Percentiles rank a stretch among this genome's conserved stretches.
phyloP scores from a whole-genome alignment of 2,797 vertebrate genomes.

The Poecilia wingei region DNA sequence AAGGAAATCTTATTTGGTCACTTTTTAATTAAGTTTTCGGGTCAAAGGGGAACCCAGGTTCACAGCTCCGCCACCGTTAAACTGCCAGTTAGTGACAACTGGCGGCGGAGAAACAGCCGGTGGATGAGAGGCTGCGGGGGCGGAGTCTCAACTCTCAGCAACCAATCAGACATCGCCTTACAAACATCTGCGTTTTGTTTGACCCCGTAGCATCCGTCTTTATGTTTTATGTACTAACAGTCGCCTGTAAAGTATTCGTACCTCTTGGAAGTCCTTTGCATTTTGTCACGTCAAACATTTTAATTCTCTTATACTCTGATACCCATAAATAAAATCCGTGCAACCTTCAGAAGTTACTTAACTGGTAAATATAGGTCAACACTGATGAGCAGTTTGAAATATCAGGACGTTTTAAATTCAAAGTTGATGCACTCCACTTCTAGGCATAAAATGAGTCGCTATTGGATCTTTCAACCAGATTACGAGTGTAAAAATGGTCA shows the following conservation, averaged over 20 bases:
- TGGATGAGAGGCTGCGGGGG: constrained; percentile 26
- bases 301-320: neutral
- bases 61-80: neutral
- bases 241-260: no score
- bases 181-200: neutral
- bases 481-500: neutral
- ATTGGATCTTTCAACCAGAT: neutral
- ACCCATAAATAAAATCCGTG: neutral
- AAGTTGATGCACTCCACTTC: neutral
- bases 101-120: constrained; percentile 47
- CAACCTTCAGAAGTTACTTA: neutral
- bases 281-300: no score
- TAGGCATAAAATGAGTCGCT: neutral
- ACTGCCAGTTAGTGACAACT: constrained; percentile 51
- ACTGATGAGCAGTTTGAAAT: neutral
- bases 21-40: constrained; percentile 17
- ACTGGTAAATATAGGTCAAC: neutral
- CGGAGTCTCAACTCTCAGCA: constrained; percentile 29
- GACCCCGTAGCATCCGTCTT: neutral
- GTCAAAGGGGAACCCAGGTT: neutral
- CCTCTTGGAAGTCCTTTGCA: no score
- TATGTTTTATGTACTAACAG: neutral
- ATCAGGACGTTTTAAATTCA: neutral
- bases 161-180: constrained; percentile 59
- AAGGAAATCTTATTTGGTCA: rapidly evolving